phyloP scores from a whole-genome alignment of 2,797 vertebrate species.

The Periparus ater region DNA sequence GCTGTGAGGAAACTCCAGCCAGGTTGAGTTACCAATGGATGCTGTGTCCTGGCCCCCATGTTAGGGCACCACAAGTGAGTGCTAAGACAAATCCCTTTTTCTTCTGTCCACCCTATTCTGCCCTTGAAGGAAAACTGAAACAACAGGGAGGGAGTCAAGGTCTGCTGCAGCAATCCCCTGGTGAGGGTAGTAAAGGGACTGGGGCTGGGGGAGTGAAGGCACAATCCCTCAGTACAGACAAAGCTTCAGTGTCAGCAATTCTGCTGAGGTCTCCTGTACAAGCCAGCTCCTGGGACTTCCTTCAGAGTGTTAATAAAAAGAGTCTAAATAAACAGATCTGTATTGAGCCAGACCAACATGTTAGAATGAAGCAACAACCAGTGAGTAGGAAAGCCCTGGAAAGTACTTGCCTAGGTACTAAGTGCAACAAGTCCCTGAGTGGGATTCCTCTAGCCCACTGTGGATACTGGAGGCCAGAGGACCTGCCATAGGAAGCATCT shows the following conservation, averaged over 20 bases:
- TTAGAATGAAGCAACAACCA: background rate
- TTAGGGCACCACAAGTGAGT: background rate
- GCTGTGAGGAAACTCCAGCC: background rate
- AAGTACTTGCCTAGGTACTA: background rate
- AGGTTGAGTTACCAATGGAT: background rate
- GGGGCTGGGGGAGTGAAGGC: background rate
- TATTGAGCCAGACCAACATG: accelerated
- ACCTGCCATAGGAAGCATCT: background rate
- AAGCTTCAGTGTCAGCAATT: background rate
- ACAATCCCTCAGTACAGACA: background rate
- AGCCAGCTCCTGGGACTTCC: background rate
- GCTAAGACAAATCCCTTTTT: background rate
- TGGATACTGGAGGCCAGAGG: background rate
- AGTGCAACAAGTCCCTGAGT: background rate
- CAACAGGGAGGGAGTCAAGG: background rate
- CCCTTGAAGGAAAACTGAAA: background rate
- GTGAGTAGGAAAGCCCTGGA: background rate
- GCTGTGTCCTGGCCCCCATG: background rate
- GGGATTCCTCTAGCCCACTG: background rate
- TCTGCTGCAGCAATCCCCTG: background rate
- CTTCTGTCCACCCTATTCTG: background rate
- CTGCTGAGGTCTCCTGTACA: background rate
- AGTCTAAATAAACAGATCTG: background rate
- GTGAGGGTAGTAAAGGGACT: background rate
- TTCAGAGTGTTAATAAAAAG: background rate